phyloP scores from a whole-genome alignment of 2,113 vertebrate species.

The Micromys minutus region DNA sequence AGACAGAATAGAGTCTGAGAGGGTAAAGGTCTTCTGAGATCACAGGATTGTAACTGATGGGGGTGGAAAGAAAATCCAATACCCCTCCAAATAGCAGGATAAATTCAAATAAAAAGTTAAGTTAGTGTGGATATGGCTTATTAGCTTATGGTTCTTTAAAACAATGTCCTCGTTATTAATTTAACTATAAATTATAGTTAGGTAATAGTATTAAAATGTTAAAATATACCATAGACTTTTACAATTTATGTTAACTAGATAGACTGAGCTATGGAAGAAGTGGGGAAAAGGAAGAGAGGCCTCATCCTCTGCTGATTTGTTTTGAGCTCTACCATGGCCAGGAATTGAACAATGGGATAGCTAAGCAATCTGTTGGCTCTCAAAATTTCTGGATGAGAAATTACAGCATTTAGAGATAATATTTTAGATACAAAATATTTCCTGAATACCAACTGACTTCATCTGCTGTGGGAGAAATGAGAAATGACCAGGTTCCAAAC shows the following conservation, averaged over 20 bases:
- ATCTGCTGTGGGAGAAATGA: background rate
- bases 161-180: background rate
- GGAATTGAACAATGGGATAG: background rate
- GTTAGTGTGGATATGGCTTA: background rate
- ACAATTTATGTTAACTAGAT: background rate
- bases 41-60: background rate
- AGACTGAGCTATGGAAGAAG: background rate
- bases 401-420: background rate
- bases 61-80: background rate
- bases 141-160: background rate
- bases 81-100: background rate
- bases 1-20: constrained; percentile 10
- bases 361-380: background rate
- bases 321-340: background rate
- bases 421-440: constrained; percentile 28
- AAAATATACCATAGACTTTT: background rate
- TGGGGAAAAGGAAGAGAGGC: background rate
- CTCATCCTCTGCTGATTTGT: background rate
- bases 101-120: constrained; percentile 1
- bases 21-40: background rate
- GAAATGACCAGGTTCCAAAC: background rate
- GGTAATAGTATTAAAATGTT: background rate
- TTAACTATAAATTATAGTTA: constrained; percentile 38
- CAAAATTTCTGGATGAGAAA: background rate
- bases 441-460: background rate